Conservation (phyloP, 2,797 vertebrate species). For the Gouania willdenowi region DNA sequence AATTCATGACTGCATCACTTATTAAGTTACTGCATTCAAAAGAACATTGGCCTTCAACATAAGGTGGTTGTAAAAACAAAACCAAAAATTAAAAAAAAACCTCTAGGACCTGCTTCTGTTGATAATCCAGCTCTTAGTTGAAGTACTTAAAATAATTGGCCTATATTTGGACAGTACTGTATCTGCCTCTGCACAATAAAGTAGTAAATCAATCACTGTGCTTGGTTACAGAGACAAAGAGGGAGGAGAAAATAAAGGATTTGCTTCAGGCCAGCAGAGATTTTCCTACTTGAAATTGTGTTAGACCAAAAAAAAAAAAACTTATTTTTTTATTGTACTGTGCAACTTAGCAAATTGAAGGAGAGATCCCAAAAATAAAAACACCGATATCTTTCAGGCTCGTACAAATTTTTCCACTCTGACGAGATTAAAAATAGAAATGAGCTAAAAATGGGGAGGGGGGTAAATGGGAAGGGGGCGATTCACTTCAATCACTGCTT, state of each 20-base stretch:
- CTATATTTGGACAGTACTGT: conserved; percentile 59
- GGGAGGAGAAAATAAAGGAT: conserved; percentile 22
- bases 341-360: conserved; percentile 36
- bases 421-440: conserved; percentile 69
- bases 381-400: conserved; percentile 64
- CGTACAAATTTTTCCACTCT: conserved; percentile 63
- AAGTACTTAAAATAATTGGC: conserved; percentile 71
- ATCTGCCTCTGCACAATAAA: conserved; percentile 53
- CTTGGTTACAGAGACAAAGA: conserved; percentile 13
- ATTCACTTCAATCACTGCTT: conserved; percentile 62
- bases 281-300: conserved; percentile 36
- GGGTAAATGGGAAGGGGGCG: conserved; percentile 14
- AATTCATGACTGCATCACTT: conserved; percentile 10
- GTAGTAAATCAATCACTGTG: conserved; percentile 54
- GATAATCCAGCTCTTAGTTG: conserved; percentile 48
- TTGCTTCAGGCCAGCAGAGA: conserved; percentile 20
- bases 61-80: conserved; percentile 39
- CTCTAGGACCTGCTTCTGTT: conserved; percentile 43
- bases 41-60: conserved; percentile 17
- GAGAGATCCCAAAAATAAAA: conserved; percentile 56
- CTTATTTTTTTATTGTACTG: conserved; percentile 25
- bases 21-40: conserved; percentile 5
- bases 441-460: conserved; percentile 50
- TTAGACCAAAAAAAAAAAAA: conserved; percentile 12
- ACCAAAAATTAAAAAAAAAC: conserved; percentile 28